phyloP scores from a whole-genome alignment of 2,888 invertebrate species.

The Mythimna pallens region DNA sequence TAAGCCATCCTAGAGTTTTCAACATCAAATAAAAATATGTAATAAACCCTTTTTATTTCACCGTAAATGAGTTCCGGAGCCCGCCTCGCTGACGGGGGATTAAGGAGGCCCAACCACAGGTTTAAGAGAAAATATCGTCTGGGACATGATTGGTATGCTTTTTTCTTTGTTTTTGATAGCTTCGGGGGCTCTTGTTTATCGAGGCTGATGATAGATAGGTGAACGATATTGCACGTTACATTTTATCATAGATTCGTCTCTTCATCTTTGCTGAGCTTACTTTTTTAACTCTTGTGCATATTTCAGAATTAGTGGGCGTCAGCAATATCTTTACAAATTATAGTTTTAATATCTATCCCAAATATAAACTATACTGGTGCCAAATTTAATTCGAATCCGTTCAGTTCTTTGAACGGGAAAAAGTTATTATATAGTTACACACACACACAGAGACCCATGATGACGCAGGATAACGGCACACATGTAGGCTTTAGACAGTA shows the following conservation, averaged over 20 bases:
- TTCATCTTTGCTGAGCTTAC: no score
- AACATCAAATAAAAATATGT: slow-evolving; percentile 85
- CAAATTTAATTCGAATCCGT: no score
- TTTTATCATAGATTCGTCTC: background rate
- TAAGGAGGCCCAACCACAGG: slow-evolving; percentile 67
- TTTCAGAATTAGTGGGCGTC: background rate
- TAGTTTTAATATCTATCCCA: no score
- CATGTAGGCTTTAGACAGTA: no score
- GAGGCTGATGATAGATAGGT: background rate
- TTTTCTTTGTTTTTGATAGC: slow-evolving; percentile 1
- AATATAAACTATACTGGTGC: no score
- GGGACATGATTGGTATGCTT: slow-evolving; percentile 30
- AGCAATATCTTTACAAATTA: no score
- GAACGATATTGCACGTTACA: no score
- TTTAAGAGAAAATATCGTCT: slow-evolving; percentile 49
- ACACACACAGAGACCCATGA: no score
- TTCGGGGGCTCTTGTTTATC: background rate
- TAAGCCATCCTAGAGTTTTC: slow-evolving; percentile 66
- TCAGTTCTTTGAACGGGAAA: no score
- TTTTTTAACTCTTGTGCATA: no score
- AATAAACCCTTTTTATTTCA: slow-evolving; percentile 83
- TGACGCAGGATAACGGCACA: no score
- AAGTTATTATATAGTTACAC: no score
- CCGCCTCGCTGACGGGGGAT: slow-evolving; percentile 80
- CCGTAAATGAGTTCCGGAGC: slow-evolving; percentile 84